phyloP scores from a whole-genome alignment of 2,113 vertebrate species.

The Craseonycteris thonglongyai region DNA sequence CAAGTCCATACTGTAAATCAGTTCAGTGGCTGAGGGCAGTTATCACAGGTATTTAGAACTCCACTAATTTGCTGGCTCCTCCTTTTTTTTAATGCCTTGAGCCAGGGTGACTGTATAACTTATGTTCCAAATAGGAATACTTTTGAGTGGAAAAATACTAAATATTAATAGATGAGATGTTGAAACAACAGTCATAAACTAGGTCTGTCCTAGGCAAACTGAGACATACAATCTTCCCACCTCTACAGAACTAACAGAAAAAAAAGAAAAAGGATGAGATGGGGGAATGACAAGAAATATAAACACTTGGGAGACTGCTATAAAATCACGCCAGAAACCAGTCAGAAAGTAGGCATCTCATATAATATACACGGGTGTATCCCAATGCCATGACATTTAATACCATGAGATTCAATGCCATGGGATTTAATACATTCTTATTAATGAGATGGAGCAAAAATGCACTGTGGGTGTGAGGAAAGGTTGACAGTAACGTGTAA shows the following conservation, averaged over 20 bases:
- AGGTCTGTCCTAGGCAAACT: not conserved
- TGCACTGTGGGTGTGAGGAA: not conserved
- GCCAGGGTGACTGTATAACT: not conserved
- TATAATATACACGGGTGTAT: no score
- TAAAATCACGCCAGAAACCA: not conserved
- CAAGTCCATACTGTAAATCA: not conserved
- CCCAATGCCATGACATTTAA: no score
- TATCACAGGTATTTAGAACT: not conserved
- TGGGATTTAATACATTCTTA: not conserved
- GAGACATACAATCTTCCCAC: not conserved
- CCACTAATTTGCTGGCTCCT: not conserved
- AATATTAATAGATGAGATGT: not conserved
- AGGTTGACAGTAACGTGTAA: no score
- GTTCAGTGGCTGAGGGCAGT: not conserved
- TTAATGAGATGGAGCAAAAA: not conserved
- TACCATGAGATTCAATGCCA: no score
- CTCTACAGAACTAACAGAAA: not conserved
- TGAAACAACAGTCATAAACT: not conserved
- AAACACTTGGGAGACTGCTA: not conserved
- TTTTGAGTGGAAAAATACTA: not conserved
- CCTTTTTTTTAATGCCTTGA: not conserved
- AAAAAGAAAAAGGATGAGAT: not conserved
- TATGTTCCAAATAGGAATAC: not conserved
- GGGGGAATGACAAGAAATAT: not conserved
- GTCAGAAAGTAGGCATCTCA: not conserved